Evolutionary conservation across 2,113 vertebrate genomes (phyloP).

Genomic region (Trogon melanurus): DNA sequence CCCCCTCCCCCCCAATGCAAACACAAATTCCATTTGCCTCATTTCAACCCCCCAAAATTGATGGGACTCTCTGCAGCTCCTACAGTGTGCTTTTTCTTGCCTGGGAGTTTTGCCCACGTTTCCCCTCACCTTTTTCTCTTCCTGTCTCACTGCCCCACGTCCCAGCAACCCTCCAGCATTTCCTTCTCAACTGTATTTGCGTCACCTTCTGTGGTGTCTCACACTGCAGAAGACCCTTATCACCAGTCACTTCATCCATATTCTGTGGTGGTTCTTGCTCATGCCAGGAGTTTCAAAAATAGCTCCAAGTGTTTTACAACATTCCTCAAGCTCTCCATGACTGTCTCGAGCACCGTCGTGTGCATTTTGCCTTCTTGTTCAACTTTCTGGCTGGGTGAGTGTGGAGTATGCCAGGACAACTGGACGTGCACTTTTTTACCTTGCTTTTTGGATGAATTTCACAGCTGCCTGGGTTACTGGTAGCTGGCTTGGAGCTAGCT

Average conservation of each 20-base stretch:
- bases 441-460: background rate
- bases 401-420: background rate
- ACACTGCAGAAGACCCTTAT: background rate
- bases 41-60: background rate
- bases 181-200: background rate
- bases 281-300: background rate
- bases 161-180: background rate
- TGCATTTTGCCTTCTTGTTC: background rate
- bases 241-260: background rate
- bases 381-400: background rate
- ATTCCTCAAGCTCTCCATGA: background rate
- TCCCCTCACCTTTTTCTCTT: background rate
- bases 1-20: background rate
- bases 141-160: background rate
- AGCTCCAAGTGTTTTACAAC: background rate
- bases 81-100: background rate
- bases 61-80: background rate
- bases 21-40: background rate
- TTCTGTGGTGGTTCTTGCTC: background rate
- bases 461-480: background rate
- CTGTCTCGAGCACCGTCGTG: accelerated
- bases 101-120: background rate
- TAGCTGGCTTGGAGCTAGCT: background rate
- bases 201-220: background rate
- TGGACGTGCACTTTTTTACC: accelerated